A percentile compares a stretch with the other conserved stretches of the same genome.
phyloP scores from a whole-genome alignment of 2,113 vertebrate genomes.

The Genyomyrus donnyi region DNA sequence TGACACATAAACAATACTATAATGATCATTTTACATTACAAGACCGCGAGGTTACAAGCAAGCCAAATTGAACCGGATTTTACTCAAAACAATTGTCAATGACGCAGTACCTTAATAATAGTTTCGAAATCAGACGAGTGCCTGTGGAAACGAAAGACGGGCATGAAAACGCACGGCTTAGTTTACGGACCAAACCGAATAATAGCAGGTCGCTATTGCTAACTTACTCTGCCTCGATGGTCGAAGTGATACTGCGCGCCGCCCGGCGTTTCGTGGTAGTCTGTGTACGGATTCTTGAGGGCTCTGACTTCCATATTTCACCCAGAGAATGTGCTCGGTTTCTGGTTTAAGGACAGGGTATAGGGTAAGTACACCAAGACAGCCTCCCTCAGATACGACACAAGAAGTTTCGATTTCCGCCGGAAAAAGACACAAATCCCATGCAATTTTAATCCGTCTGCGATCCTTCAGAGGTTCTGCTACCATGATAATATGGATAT shows the following conservation, averaged over 20 bases:
- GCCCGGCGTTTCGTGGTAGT: constrained; percentile 62
- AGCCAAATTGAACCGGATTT: background rate
- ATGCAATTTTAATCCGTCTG: background rate
- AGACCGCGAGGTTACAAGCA: background rate
- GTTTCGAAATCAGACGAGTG: background rate
- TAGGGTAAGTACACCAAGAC: background rate
- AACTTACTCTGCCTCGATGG: constrained; percentile 60
- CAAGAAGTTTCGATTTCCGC: background rate
- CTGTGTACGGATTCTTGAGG: constrained; percentile 62
- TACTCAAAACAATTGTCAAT: background rate
- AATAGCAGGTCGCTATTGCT: background rate
- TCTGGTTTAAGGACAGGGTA: background rate
- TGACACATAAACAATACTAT: background rate
- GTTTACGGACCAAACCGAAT: background rate
- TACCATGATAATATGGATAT: background rate
- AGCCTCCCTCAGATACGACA: background rate
- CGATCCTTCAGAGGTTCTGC: background rate
- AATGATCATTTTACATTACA: background rate
- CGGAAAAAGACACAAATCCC: constrained; percentile 1
- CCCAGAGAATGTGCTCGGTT: background rate
- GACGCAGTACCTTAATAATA: background rate
- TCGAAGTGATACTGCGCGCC: constrained; percentile 53
- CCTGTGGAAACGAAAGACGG: constrained; percentile 36
- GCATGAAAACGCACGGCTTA: background rate
- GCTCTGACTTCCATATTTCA: constrained; percentile 61